Evolutionary conservation across 2,888 invertebrate genomes (phyloP), one percentile per base, ranked within the genome.

Genomic region (Erebia palarica): DNA sequence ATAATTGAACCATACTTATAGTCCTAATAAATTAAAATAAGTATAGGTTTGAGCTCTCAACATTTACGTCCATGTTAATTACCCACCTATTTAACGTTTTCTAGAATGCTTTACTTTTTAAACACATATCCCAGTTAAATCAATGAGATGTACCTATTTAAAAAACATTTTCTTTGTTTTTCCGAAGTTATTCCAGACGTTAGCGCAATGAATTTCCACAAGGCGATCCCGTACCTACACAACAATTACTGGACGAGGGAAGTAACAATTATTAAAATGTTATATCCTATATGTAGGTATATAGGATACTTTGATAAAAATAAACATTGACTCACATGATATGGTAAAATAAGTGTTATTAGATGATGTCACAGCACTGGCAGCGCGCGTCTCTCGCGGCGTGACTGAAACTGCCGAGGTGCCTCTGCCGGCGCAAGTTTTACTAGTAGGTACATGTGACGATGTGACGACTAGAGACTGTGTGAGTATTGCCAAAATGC

Each of bases 361-460:
- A 78, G 80, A 84, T 86, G 86, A 86, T 84, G 86, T 87, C 88
- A 89, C 86, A 84, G 80, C 76, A 81, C 79, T 78, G 73, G 75
- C 76, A 79, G 84, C 82, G 78, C 81, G 78, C 82, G 82, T 83
- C 80, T 81, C 71, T 79, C 86, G 83, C 84, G 82, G 83, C 77
- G 79, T 81, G 51, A 85, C 81, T 82, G 81, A 81, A 83, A 88
- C 88, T 87, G 65, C 5, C 57, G 66, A 57, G 86, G 79, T 84
- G 81, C 79, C 81, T 79, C 57, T 42, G 81, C 80, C 81, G 79
- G 60, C 53, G 18, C 63, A 58, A 65, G 65, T 44, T 13, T 57
- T 53, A 44, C 61, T 18, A 18, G 55, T 65, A 21, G 21, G 21
- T 27, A 66, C 55, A 3, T 10, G 18, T 16, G 71, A 68, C 61